Evolutionary conservation across 1,140 invertebrate genomes (phyloP), one percentile per base, ranked within the genome.

Genomic region (Sinonovacula constricta): DNA sequence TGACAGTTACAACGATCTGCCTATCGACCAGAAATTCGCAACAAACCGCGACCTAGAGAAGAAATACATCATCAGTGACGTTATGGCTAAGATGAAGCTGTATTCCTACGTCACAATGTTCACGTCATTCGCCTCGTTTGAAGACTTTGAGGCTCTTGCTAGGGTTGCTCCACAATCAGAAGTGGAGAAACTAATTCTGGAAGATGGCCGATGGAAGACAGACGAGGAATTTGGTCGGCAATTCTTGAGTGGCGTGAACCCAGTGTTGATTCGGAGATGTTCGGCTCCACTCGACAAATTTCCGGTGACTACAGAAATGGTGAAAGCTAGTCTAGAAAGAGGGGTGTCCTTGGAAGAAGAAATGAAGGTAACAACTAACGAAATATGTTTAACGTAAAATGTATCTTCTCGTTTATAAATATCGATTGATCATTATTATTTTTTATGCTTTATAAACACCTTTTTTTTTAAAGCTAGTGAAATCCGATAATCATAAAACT

Each of bases 271-370:
- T 34, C 33, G 54, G 22, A 26, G 75, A 22, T 77, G 54, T 26
- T 49, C 54, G 4, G n/a, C 26, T 4, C 53, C 65, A 14, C 30
- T 77, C 22, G 10, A 34, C 10, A 36, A 68, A 30, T 77, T 77
- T 54, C 75, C 75, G n/a, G 75, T 77, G 15, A 77, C 75, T 1
- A 62, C 68, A 26, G 75, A 77, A 60, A 77, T 77, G 75, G 63
- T 77, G 18, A 45, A 31, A 31, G n/a, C 28, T 51, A 31, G 45
- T 3, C 56, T 77, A 12, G 75, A 77, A 5, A 34, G 75, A 7
- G 75, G 65, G n/a, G 3, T 24, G 28, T 28, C 63, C 2, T 22
- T 77, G 14, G 56, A 68, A 15, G 54, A 77, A 45, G 75, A 77
- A 62, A 77, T 77, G 28, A 39, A 68, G 65, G 75, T 77, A n/a